Base-by-base conservation (phyloP, 2,888 invertebrate species). In the Trilocha varians region DNA sequence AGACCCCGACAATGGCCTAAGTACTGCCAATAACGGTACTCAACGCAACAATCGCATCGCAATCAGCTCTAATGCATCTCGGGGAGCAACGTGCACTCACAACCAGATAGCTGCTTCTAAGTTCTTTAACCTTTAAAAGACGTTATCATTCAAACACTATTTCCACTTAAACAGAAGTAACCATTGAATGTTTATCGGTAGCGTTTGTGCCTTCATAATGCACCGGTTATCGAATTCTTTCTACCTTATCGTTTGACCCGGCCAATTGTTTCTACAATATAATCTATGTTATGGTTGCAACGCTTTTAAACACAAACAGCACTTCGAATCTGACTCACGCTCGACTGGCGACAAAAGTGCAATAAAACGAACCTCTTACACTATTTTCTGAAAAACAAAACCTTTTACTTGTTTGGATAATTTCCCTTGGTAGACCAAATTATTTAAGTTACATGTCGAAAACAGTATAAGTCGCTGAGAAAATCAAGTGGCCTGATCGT, bases 211-310 rank as follows among this genome's bases (percentile, higher is more conserved):
- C 60, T 67, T 66, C 62, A 59, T 64, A 67, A 70, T 78, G 78
- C 77, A 77, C 45, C 62, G 48, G 65, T 77, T 82, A 82, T 79
- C 78, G 68, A 47, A 41, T 46, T 58, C 57, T 59, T 63, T 60
- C 46, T 57, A 56, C 62, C 59, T 78, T 83, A 82, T 83, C 83
- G 65, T 61, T 64, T 74, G 79, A 80, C 78, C 78, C 62, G 67
- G 60, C 63, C 67, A 66, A 67, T 70, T 67, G 63, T 65, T 64
- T 55, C 50, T n/a, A n/a, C n/a, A n/a, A n/a, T n/a, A n/a, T n/a
- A n/a, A 58, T 51, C 52, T 57, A 55, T 57, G 57, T 45, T 62
- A 59, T 57, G 53, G 58, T 55, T 36, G 16, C 16, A 16, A 36
- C 15, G 13, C 25, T 11, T 25, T 25, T 25, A 9, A 2, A 25